Evolutionary conservation across 2,113 vertebrate genomes (phyloP).

Genomic region (Cebidichthys violaceus): DNA sequence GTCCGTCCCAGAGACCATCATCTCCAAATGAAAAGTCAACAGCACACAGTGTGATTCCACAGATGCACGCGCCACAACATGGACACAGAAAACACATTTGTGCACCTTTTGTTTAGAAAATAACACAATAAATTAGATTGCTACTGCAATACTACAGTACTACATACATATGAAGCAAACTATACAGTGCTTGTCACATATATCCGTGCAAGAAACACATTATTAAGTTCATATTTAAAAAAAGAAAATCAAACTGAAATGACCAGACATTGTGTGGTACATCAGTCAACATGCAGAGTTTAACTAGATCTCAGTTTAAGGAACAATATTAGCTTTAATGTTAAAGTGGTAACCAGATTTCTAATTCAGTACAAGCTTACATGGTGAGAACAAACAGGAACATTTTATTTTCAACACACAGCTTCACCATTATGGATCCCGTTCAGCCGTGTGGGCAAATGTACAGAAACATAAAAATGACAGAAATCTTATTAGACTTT

Average conservation of each 20-base stretch:
- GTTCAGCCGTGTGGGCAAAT: not conserved
- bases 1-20: not conserved
- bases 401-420: not conserved
- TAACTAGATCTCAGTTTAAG: not conserved
- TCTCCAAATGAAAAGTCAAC: constrained; percentile 14
- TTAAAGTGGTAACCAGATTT: not conserved
- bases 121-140: not conserved
- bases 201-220: not conserved
- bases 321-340: not conserved
- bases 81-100: not conserved
- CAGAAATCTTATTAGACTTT: not conserved
- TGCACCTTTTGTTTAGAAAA: not conserved
- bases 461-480: not conserved
- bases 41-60: not conserved
- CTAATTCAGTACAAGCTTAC: not conserved
- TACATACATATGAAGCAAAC: not conserved
- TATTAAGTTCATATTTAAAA: not conserved
- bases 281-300: not conserved
- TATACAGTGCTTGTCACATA: not conserved
- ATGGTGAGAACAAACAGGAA: not conserved
- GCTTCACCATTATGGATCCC: not conserved
- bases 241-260: not conserved
- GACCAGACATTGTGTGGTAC: not conserved
- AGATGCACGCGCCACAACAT: not conserved
- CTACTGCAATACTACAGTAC: too few relatives aligned